Percentiles rank a stretch among this genome's conserved stretches.
Evolutionary conservation across 2,113 vertebrate species (phyloP).

Genomic region (Sisor rabdophorus): DNA sequence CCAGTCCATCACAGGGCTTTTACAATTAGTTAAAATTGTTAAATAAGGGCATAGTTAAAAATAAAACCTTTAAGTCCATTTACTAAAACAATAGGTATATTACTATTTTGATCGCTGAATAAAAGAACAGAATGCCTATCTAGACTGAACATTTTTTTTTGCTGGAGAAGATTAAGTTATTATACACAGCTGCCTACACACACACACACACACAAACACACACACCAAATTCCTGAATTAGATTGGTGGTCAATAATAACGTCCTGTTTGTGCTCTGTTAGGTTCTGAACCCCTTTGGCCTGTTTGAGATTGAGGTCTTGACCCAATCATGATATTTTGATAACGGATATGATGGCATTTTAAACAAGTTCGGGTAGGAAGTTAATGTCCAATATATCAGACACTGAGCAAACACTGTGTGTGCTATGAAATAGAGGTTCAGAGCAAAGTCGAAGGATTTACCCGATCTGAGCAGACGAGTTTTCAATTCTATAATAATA

Average conservation of each 20-base stretch:
- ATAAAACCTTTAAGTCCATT: too few species aligned
- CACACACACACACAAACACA: constrained; percentile 4
- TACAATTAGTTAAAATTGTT: too few species aligned
- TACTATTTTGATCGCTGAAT: too few species aligned
- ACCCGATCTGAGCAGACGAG: background rate
- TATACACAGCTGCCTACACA: background rate
- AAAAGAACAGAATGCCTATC: too few species aligned
- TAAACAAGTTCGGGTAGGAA: constrained; percentile 1
- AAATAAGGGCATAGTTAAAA: too few species aligned
- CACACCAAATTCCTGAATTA: background rate
- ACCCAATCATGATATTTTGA: constrained; percentile 9
- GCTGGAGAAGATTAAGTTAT: too few species aligned
- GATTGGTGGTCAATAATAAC: background rate
- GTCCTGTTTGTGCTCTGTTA: background rate
- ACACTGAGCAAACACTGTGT: background rate
- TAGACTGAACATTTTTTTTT: too few species aligned
- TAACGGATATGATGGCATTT: background rate
- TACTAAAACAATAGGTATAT: too few species aligned
- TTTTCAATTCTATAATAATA: background rate
- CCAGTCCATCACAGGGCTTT: too few species aligned
- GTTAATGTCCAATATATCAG: background rate
- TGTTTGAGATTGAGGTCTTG: constrained; percentile 11
- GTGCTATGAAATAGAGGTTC: background rate
- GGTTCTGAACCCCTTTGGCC: background rate
- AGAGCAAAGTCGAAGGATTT: background rate